Conservation (phyloP, 2,888 invertebrate genomes). For the Aproaerema taeniolella region DNA sequence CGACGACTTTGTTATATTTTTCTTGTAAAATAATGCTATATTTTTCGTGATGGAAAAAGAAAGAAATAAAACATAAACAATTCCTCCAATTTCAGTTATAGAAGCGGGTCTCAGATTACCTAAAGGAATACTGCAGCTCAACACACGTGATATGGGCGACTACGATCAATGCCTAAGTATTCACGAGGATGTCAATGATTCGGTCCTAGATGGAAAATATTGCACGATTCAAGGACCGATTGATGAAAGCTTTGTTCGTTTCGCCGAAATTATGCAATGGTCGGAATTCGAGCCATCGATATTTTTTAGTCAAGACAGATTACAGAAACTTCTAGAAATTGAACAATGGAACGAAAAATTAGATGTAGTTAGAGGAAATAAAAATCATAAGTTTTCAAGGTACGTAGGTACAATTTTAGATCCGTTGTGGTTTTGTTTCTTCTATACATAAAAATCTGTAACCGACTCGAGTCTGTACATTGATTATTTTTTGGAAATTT, state of each 20-base stretch:
- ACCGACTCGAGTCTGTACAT: no score
- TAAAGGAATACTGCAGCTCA: slow-evolving; percentile 30
- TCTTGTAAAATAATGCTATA: no score
- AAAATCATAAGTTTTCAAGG: no score
- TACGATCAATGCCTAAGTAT: slow-evolving; percentile 39
- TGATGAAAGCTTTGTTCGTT: neutral
- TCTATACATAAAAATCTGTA: no score
- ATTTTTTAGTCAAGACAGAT: slow-evolving; percentile 9
- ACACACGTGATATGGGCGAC: slow-evolving; percentile 33
- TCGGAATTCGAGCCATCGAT: slow-evolving; percentile 4
- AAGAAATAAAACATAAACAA: no score
- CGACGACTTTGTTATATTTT: neutral
- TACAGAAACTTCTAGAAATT: slow-evolving; percentile 8
- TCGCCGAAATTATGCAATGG: slow-evolving; percentile 1
- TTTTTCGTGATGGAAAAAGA: no score
- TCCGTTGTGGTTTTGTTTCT: no score
- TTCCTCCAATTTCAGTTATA: slow-evolving; percentile 26
- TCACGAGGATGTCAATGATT: slow-evolving; percentile 20
- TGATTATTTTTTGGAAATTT: no score
- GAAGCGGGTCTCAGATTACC: slow-evolving; percentile 38
- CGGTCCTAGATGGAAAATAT: slow-evolving; percentile 39
- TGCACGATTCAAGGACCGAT: slow-evolving; percentile 30
- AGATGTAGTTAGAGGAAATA: no score
- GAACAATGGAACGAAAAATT: neutral
- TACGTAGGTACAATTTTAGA: no score